Conservation (phyloP, 2,888 invertebrate genomes). For the Tetramorium bicarinatum region DNA sequence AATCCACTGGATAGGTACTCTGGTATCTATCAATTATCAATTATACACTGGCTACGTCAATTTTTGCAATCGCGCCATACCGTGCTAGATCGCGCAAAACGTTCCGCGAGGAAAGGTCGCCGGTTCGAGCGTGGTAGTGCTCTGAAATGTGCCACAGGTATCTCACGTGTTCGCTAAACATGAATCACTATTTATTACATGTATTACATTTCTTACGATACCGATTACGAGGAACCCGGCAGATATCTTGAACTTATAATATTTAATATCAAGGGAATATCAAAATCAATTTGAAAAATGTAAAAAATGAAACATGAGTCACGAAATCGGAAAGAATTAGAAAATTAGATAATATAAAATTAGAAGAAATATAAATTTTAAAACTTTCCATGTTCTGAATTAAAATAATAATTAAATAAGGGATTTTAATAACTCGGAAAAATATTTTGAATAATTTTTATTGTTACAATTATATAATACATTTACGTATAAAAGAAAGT, state of each 20-base stretch:
- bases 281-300: not conserved
- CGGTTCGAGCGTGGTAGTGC: conserved; percentile 29
- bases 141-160: conserved; percentile 44
- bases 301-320: not conserved
- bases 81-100: conserved; percentile 45
- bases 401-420: conserved; percentile 4
- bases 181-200: conserved; percentile 1
- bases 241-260: conserved; percentile 1
- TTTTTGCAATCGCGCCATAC: conserved; percentile 45
- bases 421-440: not conserved
- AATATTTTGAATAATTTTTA: not conserved
- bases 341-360: not conserved
- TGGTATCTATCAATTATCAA: conserved; percentile 61
- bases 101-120: conserved; percentile 50
- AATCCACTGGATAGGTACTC: conserved; percentile 23
- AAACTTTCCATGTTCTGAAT: not conserved
- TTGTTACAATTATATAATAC: conserved; percentile 1
- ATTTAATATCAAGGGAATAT: not conserved
- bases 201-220: conserved; percentile 1
- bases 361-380: not conserved
- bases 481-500: not conserved
- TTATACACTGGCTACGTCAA: conserved; percentile 42
- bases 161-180: conserved; percentile 41
- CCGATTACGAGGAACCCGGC: not conserved
- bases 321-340: not conserved